Percentiles rank a stretch among this genome's conserved stretches.
Evolutionary conservation across 2,113 vertebrate species (phyloP).

Genomic region (Cyanoramphus novaezelandiae): DNA sequence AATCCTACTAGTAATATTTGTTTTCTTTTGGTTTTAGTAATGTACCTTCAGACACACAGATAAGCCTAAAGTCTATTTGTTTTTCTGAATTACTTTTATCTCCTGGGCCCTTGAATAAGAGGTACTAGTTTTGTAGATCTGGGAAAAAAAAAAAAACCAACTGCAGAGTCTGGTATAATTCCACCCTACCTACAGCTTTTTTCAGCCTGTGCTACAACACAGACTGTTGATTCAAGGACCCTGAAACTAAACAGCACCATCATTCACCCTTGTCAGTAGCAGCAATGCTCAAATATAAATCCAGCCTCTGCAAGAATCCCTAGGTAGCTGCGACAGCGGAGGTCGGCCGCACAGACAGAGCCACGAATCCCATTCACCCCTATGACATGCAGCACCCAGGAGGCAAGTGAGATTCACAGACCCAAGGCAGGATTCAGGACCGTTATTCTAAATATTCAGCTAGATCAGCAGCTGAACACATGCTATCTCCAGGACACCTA

Average conservation of each 20-base stretch:
- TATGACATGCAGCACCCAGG: rapidly evolving
- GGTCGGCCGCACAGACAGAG: not conserved
- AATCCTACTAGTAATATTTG: slow-evolving; percentile 61
- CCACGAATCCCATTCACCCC: not conserved
- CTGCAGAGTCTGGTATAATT: not conserved
- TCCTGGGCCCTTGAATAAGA: not conserved
- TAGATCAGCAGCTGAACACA: not conserved
- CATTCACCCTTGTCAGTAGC: not conserved
- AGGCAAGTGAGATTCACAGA: rapidly evolving
- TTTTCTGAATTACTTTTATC: slow-evolving; percentile 4
- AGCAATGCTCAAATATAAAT: not conserved
- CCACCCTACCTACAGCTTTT: not conserved
- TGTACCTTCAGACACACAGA: slow-evolving; percentile 45
- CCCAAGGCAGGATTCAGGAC: not conserved
- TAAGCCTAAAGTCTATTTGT: not conserved
- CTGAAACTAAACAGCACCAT: not conserved
- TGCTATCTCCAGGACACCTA: not conserved
- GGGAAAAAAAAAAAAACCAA: not conserved
- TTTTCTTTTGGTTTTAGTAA: slow-evolving; percentile 51
- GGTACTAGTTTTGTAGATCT: not conserved
- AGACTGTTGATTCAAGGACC: not conserved
- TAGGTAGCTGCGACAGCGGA: not conserved
- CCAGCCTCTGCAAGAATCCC: not conserved
- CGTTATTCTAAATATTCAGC: not conserved
- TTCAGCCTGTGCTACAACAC: not conserved